Evolutionary conservation across 2,797 vertebrate species (phyloP).

Genomic region (Emys orbicularis): DNA sequence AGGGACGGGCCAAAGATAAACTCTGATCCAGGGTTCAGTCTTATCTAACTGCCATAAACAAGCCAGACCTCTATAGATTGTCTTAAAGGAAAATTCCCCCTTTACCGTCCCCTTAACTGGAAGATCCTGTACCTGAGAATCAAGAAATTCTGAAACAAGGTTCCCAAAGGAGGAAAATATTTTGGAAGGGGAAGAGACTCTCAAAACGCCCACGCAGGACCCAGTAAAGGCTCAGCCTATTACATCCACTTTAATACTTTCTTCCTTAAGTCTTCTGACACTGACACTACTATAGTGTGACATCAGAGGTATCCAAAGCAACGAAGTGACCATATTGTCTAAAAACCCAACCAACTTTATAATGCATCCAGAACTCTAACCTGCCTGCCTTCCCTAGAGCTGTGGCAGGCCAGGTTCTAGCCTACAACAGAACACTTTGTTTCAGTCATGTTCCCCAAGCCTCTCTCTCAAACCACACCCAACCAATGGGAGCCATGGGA

Average conservation of each 20-base stretch:
- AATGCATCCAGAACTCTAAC: background rate
- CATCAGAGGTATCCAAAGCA: rapidly evolving
- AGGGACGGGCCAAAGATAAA: background rate
- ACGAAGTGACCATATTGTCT: background rate
- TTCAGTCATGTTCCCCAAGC: too few relatives aligned
- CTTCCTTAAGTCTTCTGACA: rapidly evolving
- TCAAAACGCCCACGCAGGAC: too few relatives aligned
- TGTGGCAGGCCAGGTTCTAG: rapidly evolving
- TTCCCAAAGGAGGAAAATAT: too few relatives aligned
- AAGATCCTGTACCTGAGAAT: too few relatives aligned
- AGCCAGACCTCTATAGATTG: too few relatives aligned
- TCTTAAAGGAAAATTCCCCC: too few relatives aligned
- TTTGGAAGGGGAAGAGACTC: too few relatives aligned
- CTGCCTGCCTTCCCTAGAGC: background rate
- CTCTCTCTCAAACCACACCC: too few relatives aligned
- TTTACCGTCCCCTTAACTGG: too few relatives aligned
- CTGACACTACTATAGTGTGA: rapidly evolving
- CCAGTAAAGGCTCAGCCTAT: background rate
- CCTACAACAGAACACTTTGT: too few relatives aligned
- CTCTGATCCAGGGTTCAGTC: background rate
- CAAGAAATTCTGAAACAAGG: too few relatives aligned
- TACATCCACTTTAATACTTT: background rate
- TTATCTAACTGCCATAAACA: background rate
- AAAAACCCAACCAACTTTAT: background rate
- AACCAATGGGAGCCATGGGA: too few relatives aligned